phyloP scores from a whole-genome alignment of 2,888 invertebrate species.

The Nasonia oneida region DNA sequence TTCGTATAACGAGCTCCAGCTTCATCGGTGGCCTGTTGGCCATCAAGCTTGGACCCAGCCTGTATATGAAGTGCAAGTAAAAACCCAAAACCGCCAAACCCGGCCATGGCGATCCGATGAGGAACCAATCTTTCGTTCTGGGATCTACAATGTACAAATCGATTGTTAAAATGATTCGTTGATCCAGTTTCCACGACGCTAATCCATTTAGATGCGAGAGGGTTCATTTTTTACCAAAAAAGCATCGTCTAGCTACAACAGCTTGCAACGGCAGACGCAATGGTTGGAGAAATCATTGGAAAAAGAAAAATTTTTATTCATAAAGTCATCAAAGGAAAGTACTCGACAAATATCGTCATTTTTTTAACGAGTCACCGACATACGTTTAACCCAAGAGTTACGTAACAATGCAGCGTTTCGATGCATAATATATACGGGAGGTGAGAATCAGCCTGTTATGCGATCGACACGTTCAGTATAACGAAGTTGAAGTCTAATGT shows the following conservation, averaged over 20 bases:
- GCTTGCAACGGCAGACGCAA: too few relatives aligned
- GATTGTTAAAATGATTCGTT: too few relatives aligned
- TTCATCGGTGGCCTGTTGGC: conserved; percentile 83
- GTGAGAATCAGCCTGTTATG: background rate
- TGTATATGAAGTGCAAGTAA: conserved; percentile 86
- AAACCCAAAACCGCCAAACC: conserved; percentile 80
- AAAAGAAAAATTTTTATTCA: background rate
- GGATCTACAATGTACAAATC: conserved; percentile 79
- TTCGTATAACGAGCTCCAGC: conserved; percentile 83
- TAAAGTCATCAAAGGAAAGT: background rate
- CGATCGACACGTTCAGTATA: background rate
- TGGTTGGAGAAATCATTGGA: too few relatives aligned
- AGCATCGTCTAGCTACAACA: too few relatives aligned
- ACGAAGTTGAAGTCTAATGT: background rate
- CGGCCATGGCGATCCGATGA: conserved; percentile 85
- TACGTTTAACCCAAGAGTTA: conserved; percentile 16
- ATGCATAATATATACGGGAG: background rate
- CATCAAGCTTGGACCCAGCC: conserved; percentile 88
- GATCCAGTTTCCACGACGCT: too few relatives aligned
- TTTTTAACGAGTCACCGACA: conserved; percentile 1
- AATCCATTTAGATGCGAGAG: too few relatives aligned
- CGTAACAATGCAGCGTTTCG: background rate
- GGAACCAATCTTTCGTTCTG: conserved; percentile 84
- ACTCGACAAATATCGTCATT: background rate
- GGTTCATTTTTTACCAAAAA: too few relatives aligned